Evolutionary conservation across 2,797 vertebrate species (phyloP).

Genomic region (Pangasius djambal): DNA sequence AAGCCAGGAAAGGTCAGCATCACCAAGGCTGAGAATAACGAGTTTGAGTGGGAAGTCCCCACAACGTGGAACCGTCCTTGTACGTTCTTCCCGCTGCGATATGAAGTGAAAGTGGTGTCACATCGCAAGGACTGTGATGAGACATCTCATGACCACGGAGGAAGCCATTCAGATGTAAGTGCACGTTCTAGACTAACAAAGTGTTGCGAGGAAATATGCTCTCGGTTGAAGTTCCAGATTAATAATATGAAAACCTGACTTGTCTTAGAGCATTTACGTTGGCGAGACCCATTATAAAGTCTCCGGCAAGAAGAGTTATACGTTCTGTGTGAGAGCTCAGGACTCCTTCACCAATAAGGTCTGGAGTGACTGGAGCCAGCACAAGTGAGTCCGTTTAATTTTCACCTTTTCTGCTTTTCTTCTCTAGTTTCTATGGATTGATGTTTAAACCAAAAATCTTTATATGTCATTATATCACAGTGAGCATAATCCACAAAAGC

Average conservation of each 20-base stretch:
- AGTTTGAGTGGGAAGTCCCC: conserved; percentile 69
- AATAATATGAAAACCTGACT: not conserved
- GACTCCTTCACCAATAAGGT: conserved; percentile 50
- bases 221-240: not conserved
- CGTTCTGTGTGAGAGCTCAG: conserved; percentile 58
- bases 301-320: conserved; percentile 39
- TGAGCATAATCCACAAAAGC: not conserved
- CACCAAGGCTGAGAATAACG: conserved; percentile 2
- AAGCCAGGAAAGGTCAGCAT: conserved; percentile 67
- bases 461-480: not conserved
- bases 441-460: not conserved
- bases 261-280: conserved; percentile 4
- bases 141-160: conserved; percentile 8
- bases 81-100: conserved; percentile 68
- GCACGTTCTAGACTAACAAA: not conserved
- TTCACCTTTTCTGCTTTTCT: not conserved
- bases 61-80: conserved; percentile 71
- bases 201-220: not conserved
- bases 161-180: conserved; percentile 40
- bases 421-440: not conserved
- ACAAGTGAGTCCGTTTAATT: conserved; percentile 37
- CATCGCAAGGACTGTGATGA: conserved; percentile 52
- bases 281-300: conserved; percentile 42
- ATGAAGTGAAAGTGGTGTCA: conserved; percentile 69
- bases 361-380: conserved; percentile 61